These are phyloP conservation scores for Heliocidaris tuberculata DNA, from an alignment of 35 echinoderm and acorn worm species.

Conservation along the genomic window DNA sequence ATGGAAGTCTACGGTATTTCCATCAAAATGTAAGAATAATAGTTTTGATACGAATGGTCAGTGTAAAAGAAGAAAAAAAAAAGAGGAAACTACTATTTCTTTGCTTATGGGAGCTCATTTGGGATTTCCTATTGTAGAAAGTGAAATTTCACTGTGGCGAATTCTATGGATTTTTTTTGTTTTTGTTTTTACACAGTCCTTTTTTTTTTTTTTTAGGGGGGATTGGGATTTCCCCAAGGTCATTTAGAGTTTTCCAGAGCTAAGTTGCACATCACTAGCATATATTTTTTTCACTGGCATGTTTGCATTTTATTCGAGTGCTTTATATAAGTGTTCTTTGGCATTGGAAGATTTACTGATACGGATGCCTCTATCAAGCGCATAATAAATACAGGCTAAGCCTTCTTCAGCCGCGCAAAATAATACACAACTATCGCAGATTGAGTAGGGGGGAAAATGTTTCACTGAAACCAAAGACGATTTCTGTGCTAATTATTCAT, in stretches of 20 bases:
- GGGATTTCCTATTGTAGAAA: no score
- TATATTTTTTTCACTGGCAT: not conserved
- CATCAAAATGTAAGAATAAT: no score
- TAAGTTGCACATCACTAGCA: not conserved
- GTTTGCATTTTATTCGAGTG: not conserved
- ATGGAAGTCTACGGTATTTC: no score
- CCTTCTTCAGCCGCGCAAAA: not conserved
- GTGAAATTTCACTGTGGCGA: no score
- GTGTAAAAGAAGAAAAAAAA: no score
- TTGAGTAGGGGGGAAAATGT: conserved; percentile 3
- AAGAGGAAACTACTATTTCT: no score
- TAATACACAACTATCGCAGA: not conserved
- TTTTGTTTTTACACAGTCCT: not conserved
- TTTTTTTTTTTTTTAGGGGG: not conserved
- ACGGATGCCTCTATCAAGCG: not conserved
- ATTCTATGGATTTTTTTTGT: no score
- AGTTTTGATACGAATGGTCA: no score
- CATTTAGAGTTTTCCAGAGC: not conserved
- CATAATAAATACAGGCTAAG: not conserved
- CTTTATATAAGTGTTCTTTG: not conserved
- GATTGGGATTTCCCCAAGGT: not conserved
- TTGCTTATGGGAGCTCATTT: no score
- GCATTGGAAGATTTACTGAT: not conserved
- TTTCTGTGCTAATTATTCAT: conserved; percentile 44
- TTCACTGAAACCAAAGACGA: not conserved